Evolutionary conservation across 2,888 invertebrate species (phyloP).

Genomic region (Endotricha flammealis): DNA sequence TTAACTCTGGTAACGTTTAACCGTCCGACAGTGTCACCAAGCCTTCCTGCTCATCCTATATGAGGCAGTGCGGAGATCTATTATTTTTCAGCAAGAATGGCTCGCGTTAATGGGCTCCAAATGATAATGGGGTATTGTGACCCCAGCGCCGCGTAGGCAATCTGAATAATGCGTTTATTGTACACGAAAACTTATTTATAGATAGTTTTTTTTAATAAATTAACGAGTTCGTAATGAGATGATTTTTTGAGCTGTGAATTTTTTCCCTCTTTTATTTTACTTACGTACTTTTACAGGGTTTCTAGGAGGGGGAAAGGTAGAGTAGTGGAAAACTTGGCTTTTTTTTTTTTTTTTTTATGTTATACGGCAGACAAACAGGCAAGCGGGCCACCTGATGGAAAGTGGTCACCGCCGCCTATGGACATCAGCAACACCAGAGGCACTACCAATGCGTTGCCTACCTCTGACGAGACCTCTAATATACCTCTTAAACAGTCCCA

Average conservation of each 20-base stretch:
- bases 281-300: no score
- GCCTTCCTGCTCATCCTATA: slow-evolving; percentile 44
- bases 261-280: no score
- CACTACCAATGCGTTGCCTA: no score
- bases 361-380: no score
- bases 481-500: no score
- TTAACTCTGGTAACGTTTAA: slow-evolving; percentile 11
- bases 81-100: slow-evolving; percentile 73
- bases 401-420: no score
- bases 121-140: slow-evolving; percentile 59
- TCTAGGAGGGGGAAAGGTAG: no score
- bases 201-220: slow-evolving; percentile 1
- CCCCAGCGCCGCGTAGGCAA: slow-evolving; percentile 50
- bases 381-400: no score
- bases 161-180: slow-evolving; percentile 51
- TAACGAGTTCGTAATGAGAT: slow-evolving; percentile 4
- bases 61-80: slow-evolving; percentile 40
- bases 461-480: no score
- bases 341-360: no score
- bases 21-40: slow-evolving; percentile 20
- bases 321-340: no score
- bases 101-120: slow-evolving; percentile 60
- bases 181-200: slow-evolving; percentile 9
- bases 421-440: no score
- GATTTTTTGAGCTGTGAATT: neutral